Percentiles rank a stretch among this genome's conserved stretches.
These are phyloP conservation scores for Cremastinae sp. DNA, from an alignment of 2,888 invertebrate species.

Conservation along the genomic window DNA sequence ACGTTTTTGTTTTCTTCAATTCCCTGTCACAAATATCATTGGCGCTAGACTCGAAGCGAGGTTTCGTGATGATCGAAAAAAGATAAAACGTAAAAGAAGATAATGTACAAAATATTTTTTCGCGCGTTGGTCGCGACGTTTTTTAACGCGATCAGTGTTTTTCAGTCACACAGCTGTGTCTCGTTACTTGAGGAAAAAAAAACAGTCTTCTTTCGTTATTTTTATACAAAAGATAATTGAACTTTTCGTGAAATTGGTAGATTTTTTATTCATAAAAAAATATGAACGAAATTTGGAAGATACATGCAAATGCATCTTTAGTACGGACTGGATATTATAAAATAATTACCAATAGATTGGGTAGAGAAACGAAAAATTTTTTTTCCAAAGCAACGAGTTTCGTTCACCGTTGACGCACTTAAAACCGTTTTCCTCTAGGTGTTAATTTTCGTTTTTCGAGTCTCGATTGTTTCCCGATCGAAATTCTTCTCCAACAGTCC, in stretches of 20 bases:
- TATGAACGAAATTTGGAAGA: too few species aligned
- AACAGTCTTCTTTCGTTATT: conserved; percentile 7
- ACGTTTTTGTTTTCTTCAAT: conserved; percentile 41
- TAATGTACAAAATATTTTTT: conserved; percentile 16
- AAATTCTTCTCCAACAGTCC: background rate
- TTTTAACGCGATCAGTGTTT: conserved; percentile 1
- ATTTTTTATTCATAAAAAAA: too few species aligned
- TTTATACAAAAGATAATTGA: conserved; percentile 1
- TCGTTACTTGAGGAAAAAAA: conserved; percentile 18
- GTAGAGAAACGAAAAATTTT: too few species aligned
- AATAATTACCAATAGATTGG: background rate
- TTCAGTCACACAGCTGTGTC: conserved; percentile 16
- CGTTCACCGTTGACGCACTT: too few species aligned
- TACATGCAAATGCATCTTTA: too few species aligned
- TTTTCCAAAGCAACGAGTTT: too few species aligned
- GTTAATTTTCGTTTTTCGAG: too few species aligned
- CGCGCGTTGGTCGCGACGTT: conserved; percentile 12
- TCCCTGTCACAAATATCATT: conserved; percentile 32
- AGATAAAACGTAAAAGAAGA: conserved; percentile 18
- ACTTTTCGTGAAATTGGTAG: background rate
- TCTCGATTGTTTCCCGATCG: background rate
- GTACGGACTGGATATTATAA: too few species aligned
- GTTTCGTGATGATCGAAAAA: conserved; percentile 50
- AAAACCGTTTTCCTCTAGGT: too few species aligned
- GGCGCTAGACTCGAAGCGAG: conserved; percentile 7